Base-by-base conservation (phyloP, 2,797 vertebrate species). In the Thripadectes ignobilis region DNA sequence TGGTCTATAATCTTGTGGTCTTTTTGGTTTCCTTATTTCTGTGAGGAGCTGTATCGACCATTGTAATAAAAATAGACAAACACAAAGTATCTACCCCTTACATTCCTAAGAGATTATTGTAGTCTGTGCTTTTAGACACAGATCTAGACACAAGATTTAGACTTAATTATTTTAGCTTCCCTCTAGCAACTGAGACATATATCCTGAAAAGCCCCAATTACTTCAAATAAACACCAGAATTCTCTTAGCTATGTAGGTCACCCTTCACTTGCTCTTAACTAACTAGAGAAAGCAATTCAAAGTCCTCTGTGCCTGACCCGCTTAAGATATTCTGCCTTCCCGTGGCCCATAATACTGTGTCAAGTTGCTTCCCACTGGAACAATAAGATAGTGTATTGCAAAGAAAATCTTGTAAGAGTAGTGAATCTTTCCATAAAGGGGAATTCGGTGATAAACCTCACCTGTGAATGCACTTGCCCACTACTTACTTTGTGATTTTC, bases 221-320 rank as follows among this genome's bases (percentile, higher is more conserved):
- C 81, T 86, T 82, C 72, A 91, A 89, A 88, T 74, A 93, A 89
- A 83, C 39, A 88, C 48, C 23, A 85, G 55, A 91, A 73, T 67
- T 91, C 49, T 89, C 57, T 83, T 69, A 85, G 59, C 43, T 83
- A 38, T 66, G 32, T 69, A 95, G 68, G 82, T 93, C 82, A 89
- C 23, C 10, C 11, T 89, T 67, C 72, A 67, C 36, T 94, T 82
- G 16, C 32, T 88, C 55, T 69, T 88, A 79, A 89, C 41, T 76
- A 67, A 54, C 51, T 79, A 15, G 1, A 88, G 26, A 82, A 14
- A 85, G 20, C 14, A 73, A 79, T 83, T 91, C 72, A 46, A 87
- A 91, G 43, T 69, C 71, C 17, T 85, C 48, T 91, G 39, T 74
- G 68, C 74, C 45, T 73, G 72, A 66, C 55, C 46, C 0, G 22